A percentile compares a stretch with the other conserved stretches of the same genome.
These are phyloP conservation scores for Temnopleurus reevesii DNA, from an alignment of 53 echinoderm and acorn worm species.

Conservation along the genomic window DNA sequence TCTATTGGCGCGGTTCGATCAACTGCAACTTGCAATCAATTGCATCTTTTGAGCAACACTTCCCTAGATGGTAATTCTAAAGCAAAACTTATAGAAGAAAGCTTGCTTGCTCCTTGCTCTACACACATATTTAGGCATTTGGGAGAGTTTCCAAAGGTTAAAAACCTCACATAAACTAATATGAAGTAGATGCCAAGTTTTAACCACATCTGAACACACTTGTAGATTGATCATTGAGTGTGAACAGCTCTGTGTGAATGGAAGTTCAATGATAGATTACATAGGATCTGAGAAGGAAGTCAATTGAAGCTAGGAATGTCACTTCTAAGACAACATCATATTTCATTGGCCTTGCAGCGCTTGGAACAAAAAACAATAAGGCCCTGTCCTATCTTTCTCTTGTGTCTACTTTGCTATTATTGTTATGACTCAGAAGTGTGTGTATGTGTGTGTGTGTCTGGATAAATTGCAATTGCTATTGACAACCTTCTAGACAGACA, in stretches of 20 bases:
- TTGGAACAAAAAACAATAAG: not conserved
- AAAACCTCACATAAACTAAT: no score
- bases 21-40: no score
- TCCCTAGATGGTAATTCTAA: no score
- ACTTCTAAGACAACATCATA: not conserved
- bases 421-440: slow-evolving; percentile 16
- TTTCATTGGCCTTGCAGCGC: not conserved
- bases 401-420: slow-evolving; percentile 1
- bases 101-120: no score
- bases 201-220: no score
- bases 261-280: slow-evolving; percentile 31
- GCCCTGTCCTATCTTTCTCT: not conserved
- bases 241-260: not conserved
- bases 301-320: slow-evolving; percentile 7
- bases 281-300: not conserved
- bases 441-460: not conserved
- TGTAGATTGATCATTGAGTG: no score
- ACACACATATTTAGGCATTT: no score
- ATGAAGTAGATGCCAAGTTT: no score
- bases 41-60: no score
- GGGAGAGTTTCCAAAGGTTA: no score
- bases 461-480: not conserved
- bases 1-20: no score
- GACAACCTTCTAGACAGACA: not conserved
- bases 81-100: no score